Base-by-base conservation (phyloP, 2,797 vertebrate genomes). In the Platyrinchus mystaceus region DNA sequence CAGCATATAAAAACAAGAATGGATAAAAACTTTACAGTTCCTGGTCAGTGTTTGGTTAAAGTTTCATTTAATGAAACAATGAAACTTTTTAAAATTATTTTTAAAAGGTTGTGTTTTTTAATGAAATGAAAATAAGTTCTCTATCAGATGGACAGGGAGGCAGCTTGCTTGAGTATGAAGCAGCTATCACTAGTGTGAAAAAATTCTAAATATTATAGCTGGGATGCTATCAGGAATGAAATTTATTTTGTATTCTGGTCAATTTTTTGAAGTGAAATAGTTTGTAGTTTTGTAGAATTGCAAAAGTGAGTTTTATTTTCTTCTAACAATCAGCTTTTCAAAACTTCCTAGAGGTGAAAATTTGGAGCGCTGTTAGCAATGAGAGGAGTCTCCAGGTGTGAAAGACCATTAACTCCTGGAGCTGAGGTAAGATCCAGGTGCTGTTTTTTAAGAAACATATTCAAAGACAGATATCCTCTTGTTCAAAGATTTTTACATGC, bases 361-460 rank as follows among this genome's bases (percentile, higher is more conserved):
- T 60, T 49, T 49, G 10, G 10, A 79, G 4, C 12, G 46, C 34
- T 58, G 12, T 8, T 62, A 68, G 18, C 14, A 69, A 30, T 44
- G 16, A 66, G 19, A 77, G 32, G 49, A 4, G 3, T 28, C 50
- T 80, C 6, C 0, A 0, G 21, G n/a, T 39, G 17, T 66, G 28
- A 44, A 89, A 37, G 17, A 18, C 9, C 24, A 2, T 36, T 79
- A 69, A 37, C 67, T 50, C 9, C 19, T 26, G 37, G 21, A 39
- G 4, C 30, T 66, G 36, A 58, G 34, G 4, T 26, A 64, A 76
- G 24, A 46, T 67, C 26, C 37, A 9, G 1, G 2, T 59, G 9
- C 7, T 82, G 7, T 5, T 52, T 79, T 58, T 56, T 41, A 44
- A 74, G 47, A 77, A 74, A 9, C 2, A 3, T 9, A 26, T 70